Evolutionary conservation across 1,140 invertebrate genomes (phyloP).

Genomic region (Drosophila lowei): DNA sequence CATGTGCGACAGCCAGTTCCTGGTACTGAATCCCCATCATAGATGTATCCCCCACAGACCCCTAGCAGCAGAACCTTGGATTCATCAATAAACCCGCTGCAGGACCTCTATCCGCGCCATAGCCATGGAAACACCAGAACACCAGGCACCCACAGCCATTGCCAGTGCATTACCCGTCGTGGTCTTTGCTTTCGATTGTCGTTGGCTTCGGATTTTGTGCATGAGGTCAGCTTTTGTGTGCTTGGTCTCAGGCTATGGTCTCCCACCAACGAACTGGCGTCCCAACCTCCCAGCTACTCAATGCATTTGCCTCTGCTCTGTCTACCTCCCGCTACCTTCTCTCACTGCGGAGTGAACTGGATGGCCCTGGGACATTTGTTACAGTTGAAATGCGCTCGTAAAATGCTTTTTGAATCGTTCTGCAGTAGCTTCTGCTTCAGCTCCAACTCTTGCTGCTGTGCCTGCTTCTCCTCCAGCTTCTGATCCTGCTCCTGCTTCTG

Average conservation of each 20-base stretch:
- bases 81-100: no score
- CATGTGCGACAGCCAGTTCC: no score
- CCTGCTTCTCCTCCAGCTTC: conserved; percentile 13
- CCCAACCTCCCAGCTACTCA: background rate
- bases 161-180: conserved; percentile 21
- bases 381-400: conserved; percentile 80
- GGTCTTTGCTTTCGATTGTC: conserved; percentile 53
- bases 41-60: conserved; percentile 2
- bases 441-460: background rate
- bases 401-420: conserved; percentile 68
- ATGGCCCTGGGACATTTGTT: conserved; percentile 74
- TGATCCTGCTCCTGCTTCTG: background rate
- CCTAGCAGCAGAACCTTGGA: background rate
- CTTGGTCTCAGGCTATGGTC: conserved; percentile 8
- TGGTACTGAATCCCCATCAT: no score
- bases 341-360: conserved; percentile 9
- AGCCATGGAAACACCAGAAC: no score
- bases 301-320: conserved; percentile 10
- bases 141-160: conserved; percentile 2
- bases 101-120: no score
- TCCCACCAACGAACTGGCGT: background rate
- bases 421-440: conserved; percentile 10
- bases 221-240: conserved; percentile 75
- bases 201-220: conserved; percentile 64
- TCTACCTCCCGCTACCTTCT: background rate